Conservation (phyloP, 37 sponge, comb jelly and placozoan genomes). For the Beroe forskalii region DNA sequence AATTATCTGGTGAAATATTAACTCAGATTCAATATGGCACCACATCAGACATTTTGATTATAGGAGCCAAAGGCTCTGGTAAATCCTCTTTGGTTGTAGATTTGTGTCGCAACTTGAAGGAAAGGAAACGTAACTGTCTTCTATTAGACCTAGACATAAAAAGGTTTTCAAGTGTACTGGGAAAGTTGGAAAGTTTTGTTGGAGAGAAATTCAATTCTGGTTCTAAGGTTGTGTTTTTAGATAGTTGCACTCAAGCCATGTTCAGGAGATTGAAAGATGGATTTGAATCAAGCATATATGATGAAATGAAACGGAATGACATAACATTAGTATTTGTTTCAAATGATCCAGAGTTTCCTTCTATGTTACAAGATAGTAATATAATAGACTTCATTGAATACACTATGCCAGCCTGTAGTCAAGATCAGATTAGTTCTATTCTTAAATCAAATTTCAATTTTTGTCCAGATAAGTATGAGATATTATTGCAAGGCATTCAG, state of each 20-base stretch:
- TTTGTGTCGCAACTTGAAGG: neutral
- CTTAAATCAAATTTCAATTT: conserved; percentile 1
- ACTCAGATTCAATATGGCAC: neutral
- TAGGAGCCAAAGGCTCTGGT: conserved; percentile 29
- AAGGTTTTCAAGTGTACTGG: neutral
- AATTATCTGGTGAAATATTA: neutral
- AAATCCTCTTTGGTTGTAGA: neutral
- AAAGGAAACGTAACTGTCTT: neutral
- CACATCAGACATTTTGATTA: neutral
- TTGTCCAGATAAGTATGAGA: neutral
- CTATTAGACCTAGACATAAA: neutral
- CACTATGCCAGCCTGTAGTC: neutral
- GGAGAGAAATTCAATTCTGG: neutral
- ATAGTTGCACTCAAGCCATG: neutral
- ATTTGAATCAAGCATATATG: neutral
- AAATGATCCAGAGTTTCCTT: neutral
- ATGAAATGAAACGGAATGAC: neutral
- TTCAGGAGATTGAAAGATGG: conserved; percentile 33
- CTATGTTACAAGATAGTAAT: neutral
- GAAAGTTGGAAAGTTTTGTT: neutral
- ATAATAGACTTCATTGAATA: neutral
- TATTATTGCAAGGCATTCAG: neutral
- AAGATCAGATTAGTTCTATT: neutral
- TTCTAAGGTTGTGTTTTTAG: conserved; percentile 21
- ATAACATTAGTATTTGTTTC: neutral